A percentile compares a stretch with the other conserved stretches of the same genome.
These are phyloP conservation scores for Phalloptychus januarius DNA, from an alignment of 2,797 vertebrate species.

Conservation along the genomic window DNA sequence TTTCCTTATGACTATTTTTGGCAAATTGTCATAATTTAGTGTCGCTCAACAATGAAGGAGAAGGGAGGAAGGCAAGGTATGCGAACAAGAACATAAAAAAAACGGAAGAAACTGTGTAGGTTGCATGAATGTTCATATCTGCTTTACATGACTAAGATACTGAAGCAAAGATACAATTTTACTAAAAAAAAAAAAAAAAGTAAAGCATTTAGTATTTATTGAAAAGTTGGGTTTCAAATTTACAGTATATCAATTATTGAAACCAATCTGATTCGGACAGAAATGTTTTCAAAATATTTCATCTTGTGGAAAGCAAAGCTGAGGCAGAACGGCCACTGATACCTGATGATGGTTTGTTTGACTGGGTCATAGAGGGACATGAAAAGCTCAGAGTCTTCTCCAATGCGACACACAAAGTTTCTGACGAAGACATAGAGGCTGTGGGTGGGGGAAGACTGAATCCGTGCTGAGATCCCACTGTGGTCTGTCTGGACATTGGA, in stretches of 20 bases:
- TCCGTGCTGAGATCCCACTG: constrained; percentile 88
- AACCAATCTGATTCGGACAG: neutral
- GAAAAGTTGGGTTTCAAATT: neutral
- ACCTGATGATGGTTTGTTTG: constrained; percentile 92
- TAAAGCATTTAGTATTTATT: neutral
- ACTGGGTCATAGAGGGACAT: constrained; percentile 96
- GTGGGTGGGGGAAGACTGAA: constrained; percentile 93
- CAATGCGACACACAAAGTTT: constrained; percentile 98
- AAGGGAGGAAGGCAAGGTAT: constrained; percentile 4
- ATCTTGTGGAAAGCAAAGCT: neutral
- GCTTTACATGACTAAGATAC: constrained; percentile 6
- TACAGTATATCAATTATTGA: neutral
- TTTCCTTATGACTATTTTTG: constrained; percentile 58
- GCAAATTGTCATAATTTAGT: constrained; percentile 46
- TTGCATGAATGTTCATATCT: neutral
- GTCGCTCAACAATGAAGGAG: constrained; percentile 18
- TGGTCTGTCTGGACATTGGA: constrained; percentile 89
- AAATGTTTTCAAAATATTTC: neutral
- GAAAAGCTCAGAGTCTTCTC: constrained; percentile 96
- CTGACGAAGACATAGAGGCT: constrained; percentile 97
- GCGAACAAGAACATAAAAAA: constrained; percentile 9
- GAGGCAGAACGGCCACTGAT: neutral
- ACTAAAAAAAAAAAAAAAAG: neutral
- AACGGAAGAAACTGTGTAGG: neutral
- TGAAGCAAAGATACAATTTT: neutral